These are phyloP conservation scores for Phyllostomus discolor DNA, from an alignment of 2,113 vertebrate species.

Conservation along the genomic window DNA sequence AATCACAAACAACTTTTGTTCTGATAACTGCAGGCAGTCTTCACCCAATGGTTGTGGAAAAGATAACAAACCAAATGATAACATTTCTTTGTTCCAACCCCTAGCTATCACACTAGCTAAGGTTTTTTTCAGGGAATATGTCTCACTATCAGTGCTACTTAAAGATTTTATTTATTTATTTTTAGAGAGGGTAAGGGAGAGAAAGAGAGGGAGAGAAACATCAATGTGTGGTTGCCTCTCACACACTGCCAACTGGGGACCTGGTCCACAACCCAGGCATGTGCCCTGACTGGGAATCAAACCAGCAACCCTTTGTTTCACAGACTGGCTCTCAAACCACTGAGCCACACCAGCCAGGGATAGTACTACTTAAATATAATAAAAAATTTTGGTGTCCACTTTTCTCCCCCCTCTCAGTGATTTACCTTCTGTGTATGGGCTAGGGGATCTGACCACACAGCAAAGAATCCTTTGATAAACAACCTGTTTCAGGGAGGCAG, in stretches of 20 bases:
- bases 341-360: no score
- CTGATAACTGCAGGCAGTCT: not conserved
- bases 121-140: not conserved
- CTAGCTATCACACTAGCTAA: not conserved
- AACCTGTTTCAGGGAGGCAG: not conserved
- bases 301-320: no score
- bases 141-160: not conserved
- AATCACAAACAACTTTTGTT: not conserved
- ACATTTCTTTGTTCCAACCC: not conserved
- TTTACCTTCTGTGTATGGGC: not conserved
- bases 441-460: not conserved
- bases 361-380: not conserved
- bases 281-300: no score
- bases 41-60: not conserved
- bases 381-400: not conserved
- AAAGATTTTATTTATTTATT: no score
- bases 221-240: no score
- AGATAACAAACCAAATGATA: not conserved
- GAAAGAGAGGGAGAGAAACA: no score
- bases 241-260: no score
- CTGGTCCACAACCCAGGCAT: no score
- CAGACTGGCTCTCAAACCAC: no score
- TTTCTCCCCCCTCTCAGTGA: not conserved
- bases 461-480: not conserved
- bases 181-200: no score